Evolutionary conservation across 2,113 vertebrate genomes (phyloP).

Genomic region (Oxygymnocypris stewartii): DNA sequence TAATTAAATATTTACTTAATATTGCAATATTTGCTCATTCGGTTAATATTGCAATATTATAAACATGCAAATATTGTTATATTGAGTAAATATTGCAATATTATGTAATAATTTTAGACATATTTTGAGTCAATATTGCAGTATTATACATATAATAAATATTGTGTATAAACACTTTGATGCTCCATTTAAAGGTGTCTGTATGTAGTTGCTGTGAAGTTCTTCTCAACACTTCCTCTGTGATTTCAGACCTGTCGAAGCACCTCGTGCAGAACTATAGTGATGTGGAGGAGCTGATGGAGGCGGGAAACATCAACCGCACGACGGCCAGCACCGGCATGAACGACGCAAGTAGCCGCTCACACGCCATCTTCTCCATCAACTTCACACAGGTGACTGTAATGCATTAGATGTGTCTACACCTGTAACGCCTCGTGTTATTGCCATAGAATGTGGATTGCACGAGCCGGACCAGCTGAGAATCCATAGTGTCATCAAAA

Average conservation of each 20-base stretch:
- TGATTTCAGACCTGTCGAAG: constrained; percentile 87
- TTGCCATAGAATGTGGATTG: not conserved
- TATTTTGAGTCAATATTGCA: not conserved
- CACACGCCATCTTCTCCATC: constrained; percentile 97
- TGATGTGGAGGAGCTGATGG: constrained; percentile 96
- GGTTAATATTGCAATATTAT: not conserved
- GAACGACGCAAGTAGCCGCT: constrained; percentile 97
- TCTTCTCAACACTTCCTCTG: not conserved
- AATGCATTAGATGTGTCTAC: constrained; percentile 1
- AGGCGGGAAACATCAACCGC: constrained; percentile 92
- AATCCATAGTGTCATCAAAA: not conserved
- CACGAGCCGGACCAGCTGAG: not conserved
- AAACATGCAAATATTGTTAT: not conserved
- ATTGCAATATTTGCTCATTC: not conserved
- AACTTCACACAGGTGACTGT: constrained; percentile 94
- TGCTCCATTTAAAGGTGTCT: not conserved
- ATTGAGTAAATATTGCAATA: not conserved
- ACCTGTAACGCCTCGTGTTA: not conserved
- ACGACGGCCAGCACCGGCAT: constrained; percentile 93
- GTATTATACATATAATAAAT: not conserved
- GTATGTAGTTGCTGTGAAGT: not conserved
- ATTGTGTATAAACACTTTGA: not conserved
- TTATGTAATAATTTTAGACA: not conserved
- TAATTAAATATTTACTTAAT: not conserved
- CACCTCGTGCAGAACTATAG: constrained; percentile 94